Conservation (phyloP, 2,113 vertebrate genomes). For the Lycocorax pyrrhopterus region DNA sequence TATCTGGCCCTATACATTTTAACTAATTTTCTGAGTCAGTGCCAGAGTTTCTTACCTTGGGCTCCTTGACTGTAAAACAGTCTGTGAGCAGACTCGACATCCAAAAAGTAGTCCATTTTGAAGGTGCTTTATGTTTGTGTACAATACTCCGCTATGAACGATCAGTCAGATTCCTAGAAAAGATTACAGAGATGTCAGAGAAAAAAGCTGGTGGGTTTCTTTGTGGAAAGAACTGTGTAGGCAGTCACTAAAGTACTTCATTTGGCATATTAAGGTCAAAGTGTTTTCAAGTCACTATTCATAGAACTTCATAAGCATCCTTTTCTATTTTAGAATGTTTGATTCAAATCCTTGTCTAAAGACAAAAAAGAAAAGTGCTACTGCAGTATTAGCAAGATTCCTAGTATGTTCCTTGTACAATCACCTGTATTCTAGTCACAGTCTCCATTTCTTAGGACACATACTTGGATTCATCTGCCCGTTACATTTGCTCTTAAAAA, state of each 20-base stretch:
- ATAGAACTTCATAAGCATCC: background rate
- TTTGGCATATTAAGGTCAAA: constrained; percentile 32
- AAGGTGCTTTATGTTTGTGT: constrained; percentile 29
- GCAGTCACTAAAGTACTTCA: background rate
- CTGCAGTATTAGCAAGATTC: background rate
- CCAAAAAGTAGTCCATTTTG: constrained; percentile 83
- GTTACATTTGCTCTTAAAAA: background rate
- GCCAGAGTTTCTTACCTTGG: constrained; percentile 72
- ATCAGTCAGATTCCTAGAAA: constrained; percentile 62
- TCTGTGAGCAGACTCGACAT: constrained; percentile 79
- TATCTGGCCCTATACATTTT: background rate
- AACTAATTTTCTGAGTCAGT: background rate
- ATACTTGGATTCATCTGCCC: background rate
- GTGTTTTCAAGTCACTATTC: constrained; percentile 9
- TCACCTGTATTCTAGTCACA: background rate
- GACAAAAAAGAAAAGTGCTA: background rate
- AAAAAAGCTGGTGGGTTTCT: background rate
- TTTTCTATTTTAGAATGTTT: constrained; percentile 1
- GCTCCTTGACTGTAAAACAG: constrained; percentile 83
- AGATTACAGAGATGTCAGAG: constrained; percentile 16
- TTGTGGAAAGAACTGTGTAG: background rate
- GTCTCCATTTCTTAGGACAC: background rate
- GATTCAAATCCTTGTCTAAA: background rate
- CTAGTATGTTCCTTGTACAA: background rate
- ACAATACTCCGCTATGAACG: background rate